Evolutionary conservation across 2,113 vertebrate genomes (phyloP), one percentile per base, ranked within the genome.

Genomic region (Aramus guarauna): DNA sequence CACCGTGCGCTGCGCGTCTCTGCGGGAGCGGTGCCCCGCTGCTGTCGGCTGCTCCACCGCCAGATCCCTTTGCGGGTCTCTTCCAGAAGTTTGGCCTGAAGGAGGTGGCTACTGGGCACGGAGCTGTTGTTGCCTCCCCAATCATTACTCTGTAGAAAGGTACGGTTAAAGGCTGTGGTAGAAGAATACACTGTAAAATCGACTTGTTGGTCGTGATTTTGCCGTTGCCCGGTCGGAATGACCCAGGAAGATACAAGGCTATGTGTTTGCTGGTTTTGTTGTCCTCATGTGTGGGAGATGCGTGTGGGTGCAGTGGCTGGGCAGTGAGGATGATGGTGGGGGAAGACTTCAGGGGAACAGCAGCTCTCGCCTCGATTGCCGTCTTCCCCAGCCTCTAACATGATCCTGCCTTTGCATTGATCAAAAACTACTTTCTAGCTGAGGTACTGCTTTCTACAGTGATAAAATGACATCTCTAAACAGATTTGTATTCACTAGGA

Each of bases 71-170:
- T 22, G 50, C 20, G 17, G 52, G 30, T 12, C 41, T 13, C 17
- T 17, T 39, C 50, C 63, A 2, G 1, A 59, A 88, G 72, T 88
- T 96, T 7, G 41, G 59, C 58, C 41, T 3, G 74, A 34, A 29
- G 68, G n/a, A 22, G 52, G 53, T 34, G 74, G 72, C 43, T 12
- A 0, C 23, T 4, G 20, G 74, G 39, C 41, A 1, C 55, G 55
- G 84, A 27, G 90, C 47, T 34, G 30, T 2, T 9, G 16, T 3
- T 6, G 72, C 45, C 32, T 32, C 47, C 24, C 9, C 2, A 0
- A 0, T 29, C 47, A 0, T 32, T 30, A 2, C 45, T 27, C n/a
- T 11, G 34, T 8, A 1, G 48, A 1, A 4, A 9, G 32, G 48
- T 11, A 1, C 18, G 58, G 32, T 9, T 37, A 8, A 12, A 34